Evolutionary conservation across 2,797 vertebrate genomes (phyloP).

Genomic region (Lepus townsendii): DNA sequence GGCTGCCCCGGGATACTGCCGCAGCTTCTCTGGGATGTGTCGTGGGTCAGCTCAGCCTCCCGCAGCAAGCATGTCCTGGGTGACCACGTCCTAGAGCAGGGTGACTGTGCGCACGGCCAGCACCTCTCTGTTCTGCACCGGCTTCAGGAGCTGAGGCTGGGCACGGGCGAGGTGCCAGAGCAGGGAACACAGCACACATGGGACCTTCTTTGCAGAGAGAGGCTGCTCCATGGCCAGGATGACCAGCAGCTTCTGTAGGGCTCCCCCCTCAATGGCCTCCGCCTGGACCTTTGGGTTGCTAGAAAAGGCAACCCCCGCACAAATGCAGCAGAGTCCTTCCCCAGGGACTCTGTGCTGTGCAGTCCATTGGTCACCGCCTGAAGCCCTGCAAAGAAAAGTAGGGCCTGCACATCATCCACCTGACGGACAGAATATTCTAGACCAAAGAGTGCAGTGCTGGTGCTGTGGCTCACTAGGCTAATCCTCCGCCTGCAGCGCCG

Average conservation of each 20-base stretch:
- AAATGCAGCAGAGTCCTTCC: too few relatives aligned
- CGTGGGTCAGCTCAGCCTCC: conserved; percentile 82
- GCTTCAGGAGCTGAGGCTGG: conserved; percentile 94
- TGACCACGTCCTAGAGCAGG: conserved; percentile 94
- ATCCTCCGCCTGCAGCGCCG: too few relatives aligned
- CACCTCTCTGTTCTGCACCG: conserved; percentile 90
- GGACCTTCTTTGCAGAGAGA: conserved; percentile 93
- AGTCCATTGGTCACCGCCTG: too few relatives aligned
- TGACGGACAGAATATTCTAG: too few relatives aligned
- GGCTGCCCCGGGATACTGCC: conserved; percentile 93
- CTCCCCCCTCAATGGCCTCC: conserved; percentile 92
- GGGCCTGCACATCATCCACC: too few relatives aligned
- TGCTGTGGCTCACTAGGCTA: too few relatives aligned
- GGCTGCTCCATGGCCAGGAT: conserved; percentile 92
- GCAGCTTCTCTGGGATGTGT: conserved; percentile 89
- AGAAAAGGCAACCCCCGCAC: neutral
- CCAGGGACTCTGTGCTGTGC: too few relatives aligned
- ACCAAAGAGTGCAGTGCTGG: too few relatives aligned
- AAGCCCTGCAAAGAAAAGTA: too few relatives aligned
- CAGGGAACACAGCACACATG: conserved; percentile 94
- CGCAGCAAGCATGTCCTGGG: conserved; percentile 92
- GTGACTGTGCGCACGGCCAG: conserved; percentile 93
- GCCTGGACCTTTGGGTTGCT: conserved; percentile 96
- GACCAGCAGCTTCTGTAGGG: conserved; percentile 93
- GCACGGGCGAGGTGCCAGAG: conserved; percentile 95